Conservation (phyloP, 2,113 vertebrate genomes). For the Strix uralensis region DNA sequence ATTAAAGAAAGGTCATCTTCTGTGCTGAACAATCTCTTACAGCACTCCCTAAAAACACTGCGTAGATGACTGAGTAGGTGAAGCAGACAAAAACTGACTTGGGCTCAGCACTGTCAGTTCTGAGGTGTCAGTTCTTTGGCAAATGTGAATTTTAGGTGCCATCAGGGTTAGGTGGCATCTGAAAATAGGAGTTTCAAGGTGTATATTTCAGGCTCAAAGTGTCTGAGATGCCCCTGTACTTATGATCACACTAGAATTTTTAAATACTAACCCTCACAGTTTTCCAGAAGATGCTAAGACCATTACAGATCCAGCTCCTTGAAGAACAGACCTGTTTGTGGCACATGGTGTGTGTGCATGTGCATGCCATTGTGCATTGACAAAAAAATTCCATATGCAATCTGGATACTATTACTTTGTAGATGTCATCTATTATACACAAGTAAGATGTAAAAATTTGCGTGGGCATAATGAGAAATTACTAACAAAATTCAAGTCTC, state of each 20-base stretch:
- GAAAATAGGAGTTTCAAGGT: background rate
- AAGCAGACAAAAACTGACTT: background rate
- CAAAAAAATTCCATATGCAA: background rate
- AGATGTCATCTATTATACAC: background rate
- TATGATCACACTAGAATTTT: background rate
- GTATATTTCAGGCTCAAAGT: background rate
- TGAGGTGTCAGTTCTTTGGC: background rate
- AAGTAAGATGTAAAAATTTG: background rate
- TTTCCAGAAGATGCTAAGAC: background rate
- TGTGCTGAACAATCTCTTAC: background rate
- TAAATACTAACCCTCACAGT: background rate
- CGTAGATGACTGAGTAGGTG: background rate
- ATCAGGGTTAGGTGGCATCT: background rate
- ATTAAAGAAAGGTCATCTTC: background rate
- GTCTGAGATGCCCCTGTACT: background rate
- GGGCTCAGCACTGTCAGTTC: background rate
- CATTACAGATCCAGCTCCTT: background rate
- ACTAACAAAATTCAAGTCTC: background rate
- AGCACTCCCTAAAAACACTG: background rate
- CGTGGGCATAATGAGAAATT: background rate
- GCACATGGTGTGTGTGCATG: background rate
- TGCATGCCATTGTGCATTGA: background rate
- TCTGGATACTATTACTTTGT: background rate
- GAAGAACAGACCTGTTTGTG: background rate
- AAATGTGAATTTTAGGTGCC: background rate